Conservation (phyloP, 2,113 vertebrate species). For the Ivindomyrus marchei region DNA sequence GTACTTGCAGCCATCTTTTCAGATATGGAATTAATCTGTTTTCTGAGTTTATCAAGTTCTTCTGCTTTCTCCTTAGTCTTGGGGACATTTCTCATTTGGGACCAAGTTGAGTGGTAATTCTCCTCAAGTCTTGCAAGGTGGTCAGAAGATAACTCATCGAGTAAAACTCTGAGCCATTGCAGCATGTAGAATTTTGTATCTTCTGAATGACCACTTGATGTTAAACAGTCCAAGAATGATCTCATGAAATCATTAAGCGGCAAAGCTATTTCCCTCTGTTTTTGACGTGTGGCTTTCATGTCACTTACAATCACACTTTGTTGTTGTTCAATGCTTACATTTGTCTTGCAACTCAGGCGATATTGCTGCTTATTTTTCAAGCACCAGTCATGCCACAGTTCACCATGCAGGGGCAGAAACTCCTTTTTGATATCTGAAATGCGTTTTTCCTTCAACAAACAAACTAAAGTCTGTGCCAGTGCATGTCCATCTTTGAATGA, state of each 20-base stretch:
- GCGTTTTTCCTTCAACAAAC: constrained; percentile 35
- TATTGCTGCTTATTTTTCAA: constrained; percentile 49
- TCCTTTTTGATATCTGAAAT: constrained; percentile 42
- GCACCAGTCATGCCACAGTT: constrained; percentile 50
- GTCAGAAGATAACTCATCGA: too few relatives aligned
- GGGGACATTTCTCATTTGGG: neutral
- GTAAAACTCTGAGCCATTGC: too few relatives aligned
- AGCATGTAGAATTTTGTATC: too few relatives aligned
- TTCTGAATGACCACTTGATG: neutral
- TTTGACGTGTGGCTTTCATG: constrained; percentile 28
- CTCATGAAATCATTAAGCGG: constrained; percentile 43
- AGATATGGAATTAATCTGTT: constrained; percentile 10
- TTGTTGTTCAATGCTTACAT: constrained; percentile 48
- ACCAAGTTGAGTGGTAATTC: constrained; percentile 22
- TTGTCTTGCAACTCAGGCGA: constrained; percentile 45
- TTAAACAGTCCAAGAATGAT: constrained; percentile 34
- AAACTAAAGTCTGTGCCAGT: constrained; percentile 24
- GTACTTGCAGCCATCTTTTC: constrained; percentile 32
- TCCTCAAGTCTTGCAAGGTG: neutral
- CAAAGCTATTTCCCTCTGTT: constrained; percentile 32
- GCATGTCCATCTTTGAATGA: constrained; percentile 32
- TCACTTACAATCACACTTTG: constrained; percentile 35
- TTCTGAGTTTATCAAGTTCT: neutral
- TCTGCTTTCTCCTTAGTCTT: neutral
- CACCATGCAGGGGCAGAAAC: constrained; percentile 50